Evolutionary conservation across 2,113 vertebrate genomes (phyloP), one percentile per base, ranked within the genome.

Genomic region (Vulpes lagopus): DNA sequence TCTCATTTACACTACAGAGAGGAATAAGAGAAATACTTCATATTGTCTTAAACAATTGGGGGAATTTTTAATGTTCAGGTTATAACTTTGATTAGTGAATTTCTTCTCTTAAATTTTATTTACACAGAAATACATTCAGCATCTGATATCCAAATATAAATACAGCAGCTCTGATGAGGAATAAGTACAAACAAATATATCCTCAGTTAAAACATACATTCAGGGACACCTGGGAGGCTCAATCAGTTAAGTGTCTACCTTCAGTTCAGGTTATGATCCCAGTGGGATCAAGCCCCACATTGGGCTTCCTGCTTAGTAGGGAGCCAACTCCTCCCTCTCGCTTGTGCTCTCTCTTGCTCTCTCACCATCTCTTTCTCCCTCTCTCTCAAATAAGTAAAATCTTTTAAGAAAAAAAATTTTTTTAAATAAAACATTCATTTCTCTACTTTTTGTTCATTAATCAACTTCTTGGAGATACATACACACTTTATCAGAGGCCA

Each of bases 371-470:
- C 43, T 43, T 43, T 43, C 43, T 43, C 43, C 43, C 43, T 43
- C 43, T 43, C 43, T 43, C 43, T 43, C 43, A 43, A 43, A 43
- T 43, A 43, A 43, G 43, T 43, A 43, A 43, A 43, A 43, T 43
- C 43, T 43, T 43, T 43, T 43, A 43, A 43, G 43, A 43, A 43
- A 43, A 43, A 43, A 43, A 43, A 43, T 7, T 6, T 43, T 43
- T 43, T 43, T 43, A 7, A 43, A 43, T 43, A 43, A 43, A 43
- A 65, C 11, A 93, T 78, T 83, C 73, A 25, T 73, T 38, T 59
- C 51, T 95, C 91, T 84, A n/a, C 89, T 43, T 92, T 95, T 69
- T 32, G 23, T 57, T 86, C n/a, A 91, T 35, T 91, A 55, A 93
- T 57, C 67, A 51, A 19, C 69, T 92, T 84, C 83, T 76, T 96